Evolutionary conservation across 2,113 vertebrate genomes (phyloP), one percentile per base, ranked within the genome.

Genomic region (Dunckerocampus dactyliophorus): DNA sequence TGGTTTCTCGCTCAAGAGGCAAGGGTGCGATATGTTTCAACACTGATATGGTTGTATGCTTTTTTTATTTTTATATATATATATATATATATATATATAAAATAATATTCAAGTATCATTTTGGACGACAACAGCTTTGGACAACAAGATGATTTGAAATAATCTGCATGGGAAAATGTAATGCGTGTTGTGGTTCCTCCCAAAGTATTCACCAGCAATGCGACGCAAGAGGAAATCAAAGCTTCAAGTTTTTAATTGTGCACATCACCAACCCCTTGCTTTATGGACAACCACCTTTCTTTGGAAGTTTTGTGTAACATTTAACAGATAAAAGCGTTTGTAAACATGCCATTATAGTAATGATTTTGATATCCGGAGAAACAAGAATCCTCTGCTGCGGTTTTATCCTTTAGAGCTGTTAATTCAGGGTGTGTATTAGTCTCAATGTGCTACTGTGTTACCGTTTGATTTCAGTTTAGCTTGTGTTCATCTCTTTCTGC

Each of bases 351-450:
- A 66, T 72, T 67, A 59, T 65, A 75, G 59, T 82, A 62, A n/a
- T 73, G 58, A 72, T 65, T 80, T 83, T 73, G 63, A 63, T 75
- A 79, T 80, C 47, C 43, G 8, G 39, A 59, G 8, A 49, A 46
- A 53, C 60, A 64, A 64, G 62, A 82, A 76, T 72, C 72, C 63
- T 78, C 74, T 83, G 72, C 78, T 82, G 71, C 50, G 74, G 76
- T 87, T 79, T 85, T 85, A 82, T 83, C 73, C 71, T 85, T 86
- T 87, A 82, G 72, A 83, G 61, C 82, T 84, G 89, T 92, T 89
- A 86, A 89, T 95, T 97, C 93, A 94, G 93, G 93, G 92, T 94
- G 83, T 92, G 93, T 93, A 80, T 89, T 94, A 89, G 88, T 92
- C 89, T 91, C 89, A 76, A 84, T 90, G 89, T 93, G 89, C 92